Percentiles rank a stretch among this genome's conserved stretches.
Evolutionary conservation across 2,797 vertebrate genomes (phyloP).

Genomic region (Megaceryle alcyon): DNA sequence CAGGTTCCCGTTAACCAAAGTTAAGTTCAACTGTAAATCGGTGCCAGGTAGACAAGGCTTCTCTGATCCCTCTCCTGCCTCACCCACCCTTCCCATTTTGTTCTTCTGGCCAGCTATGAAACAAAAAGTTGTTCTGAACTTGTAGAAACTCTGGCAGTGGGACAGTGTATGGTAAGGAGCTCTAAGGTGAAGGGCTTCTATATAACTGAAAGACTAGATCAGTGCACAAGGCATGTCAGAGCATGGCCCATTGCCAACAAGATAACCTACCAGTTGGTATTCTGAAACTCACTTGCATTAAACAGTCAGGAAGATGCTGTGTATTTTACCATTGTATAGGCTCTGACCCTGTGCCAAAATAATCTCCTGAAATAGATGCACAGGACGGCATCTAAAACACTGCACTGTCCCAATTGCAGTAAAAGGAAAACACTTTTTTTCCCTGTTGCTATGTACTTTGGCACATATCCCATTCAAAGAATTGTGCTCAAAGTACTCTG

Average conservation of each 20-base stretch:
- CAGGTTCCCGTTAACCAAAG: slow-evolving; percentile 69
- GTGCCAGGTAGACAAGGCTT: not conserved
- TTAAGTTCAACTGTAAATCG: slow-evolving; percentile 37
- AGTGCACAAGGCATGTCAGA: not conserved
- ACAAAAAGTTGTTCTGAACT: not conserved
- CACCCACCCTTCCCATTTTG: not conserved
- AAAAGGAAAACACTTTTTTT: slow-evolving; percentile 75
- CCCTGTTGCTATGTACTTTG: slow-evolving; percentile 82
- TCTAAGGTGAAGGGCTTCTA: not conserved
- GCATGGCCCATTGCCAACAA: not conserved
- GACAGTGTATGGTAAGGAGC: not conserved
- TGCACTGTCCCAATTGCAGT: slow-evolving; percentile 60
- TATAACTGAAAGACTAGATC: not conserved
- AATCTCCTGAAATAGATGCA: slow-evolving; percentile 55
- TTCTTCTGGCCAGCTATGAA: not conserved
- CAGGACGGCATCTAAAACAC: slow-evolving; percentile 55
- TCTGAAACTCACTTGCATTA: not conserved
- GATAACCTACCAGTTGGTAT: not conserved
- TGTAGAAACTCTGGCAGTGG: not conserved
- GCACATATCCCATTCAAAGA: slow-evolving; percentile 78
- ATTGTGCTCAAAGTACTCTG: slow-evolving; percentile 80
- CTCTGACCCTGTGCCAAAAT: slow-evolving; percentile 63
- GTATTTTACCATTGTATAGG: slow-evolving; percentile 61
- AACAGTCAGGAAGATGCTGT: slow-evolving; percentile 46
- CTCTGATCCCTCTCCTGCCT: not conserved